A percentile compares a stretch with the other conserved stretches of the same genome.
Conservation (phyloP, 35 echinoderm and acorn worm genomes). For the Eucidaris tribuloides region DNA sequence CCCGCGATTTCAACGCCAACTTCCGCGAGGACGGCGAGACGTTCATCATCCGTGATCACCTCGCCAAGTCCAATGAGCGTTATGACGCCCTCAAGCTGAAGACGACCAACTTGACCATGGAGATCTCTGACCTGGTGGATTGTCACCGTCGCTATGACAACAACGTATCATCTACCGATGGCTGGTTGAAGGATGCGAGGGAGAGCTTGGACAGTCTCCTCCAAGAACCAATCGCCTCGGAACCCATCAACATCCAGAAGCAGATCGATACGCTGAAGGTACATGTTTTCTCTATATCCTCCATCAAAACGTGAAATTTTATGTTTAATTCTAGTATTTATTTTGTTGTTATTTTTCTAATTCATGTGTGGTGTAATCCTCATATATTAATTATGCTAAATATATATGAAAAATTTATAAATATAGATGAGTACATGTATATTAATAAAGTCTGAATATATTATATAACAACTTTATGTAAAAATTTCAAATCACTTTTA, state of each 20-base stretch:
- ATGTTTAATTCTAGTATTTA: too few relatives aligned
- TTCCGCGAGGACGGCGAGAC: constrained; percentile 86
- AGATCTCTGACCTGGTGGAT: constrained; percentile 58
- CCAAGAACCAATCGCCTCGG: constrained; percentile 80
- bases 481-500: too few relatives aligned
- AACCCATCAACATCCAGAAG: constrained; percentile 84
- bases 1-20: constrained; percentile 70
- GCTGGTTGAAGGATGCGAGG: constrained; percentile 64
- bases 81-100: constrained; percentile 70
- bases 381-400: too few relatives aligned
- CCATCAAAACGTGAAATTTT: too few relatives aligned
- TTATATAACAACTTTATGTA: too few relatives aligned
- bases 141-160: constrained; percentile 69
- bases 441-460: too few relatives aligned
- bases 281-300: too few relatives aligned
- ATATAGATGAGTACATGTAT: too few relatives aligned
- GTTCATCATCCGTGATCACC: constrained; percentile 50
- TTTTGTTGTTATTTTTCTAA: too few relatives aligned
- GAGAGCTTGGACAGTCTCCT: constrained; percentile 58
- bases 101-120: constrained; percentile 62
- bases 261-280: constrained; percentile 88
- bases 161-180: constrained; percentile 43
- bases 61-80: constrained; percentile 59
- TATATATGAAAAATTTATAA: too few relatives aligned
- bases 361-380: too few relatives aligned